Base-by-base conservation (phyloP, 2,113 vertebrate species). In the Acrocephalus arundinaceus region DNA sequence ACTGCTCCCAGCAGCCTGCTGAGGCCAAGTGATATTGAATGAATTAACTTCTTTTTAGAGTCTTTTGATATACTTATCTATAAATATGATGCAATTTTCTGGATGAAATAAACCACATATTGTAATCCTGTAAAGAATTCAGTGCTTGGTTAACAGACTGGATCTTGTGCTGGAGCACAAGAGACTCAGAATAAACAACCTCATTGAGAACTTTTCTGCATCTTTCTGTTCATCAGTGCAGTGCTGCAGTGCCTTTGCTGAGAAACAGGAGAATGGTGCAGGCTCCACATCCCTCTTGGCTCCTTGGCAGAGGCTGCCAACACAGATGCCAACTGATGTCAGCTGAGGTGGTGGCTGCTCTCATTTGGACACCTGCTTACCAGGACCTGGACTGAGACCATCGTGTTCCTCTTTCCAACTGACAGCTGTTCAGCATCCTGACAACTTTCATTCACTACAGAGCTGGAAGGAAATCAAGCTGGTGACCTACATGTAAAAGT, bases 401-500 rank as follows among this genome's bases (percentile, higher is more conserved):
- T 45, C 31, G 1, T 6, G 37, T 35, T 70, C 57, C 89, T 91
- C 54, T 58, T 88, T 78, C 46, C 5, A 4, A 59, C 72, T 73
- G 82, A 95, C 87, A 91, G 89, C 75, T 93, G 92, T 39, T 94
- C 49, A 48, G 80, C 62, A 43, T 72, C 89, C 62, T 75, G 89
- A 91, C 78, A 84, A 81, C 78, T 75, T 89, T 31, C 37, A 63
- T 49, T 88, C 75, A 62, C 78, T 79, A 83, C 24, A 66, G 59
- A 49, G 21, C 65, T 75, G 94, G 76, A 91, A 94, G 70, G 80
- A 84, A 95, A 85, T 74, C 73, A 94, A 76, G 73, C 59, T 3
- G 3, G 39, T 70, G 89, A 96, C 97, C 95, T 89, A 87, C 43
- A 86, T 79, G 79, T 43, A 41, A 55, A 95, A 92, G 43, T 24